Evolutionary conservation across 2,888 invertebrate species (phyloP).

Genomic region (Agonum fuliginosum): DNA sequence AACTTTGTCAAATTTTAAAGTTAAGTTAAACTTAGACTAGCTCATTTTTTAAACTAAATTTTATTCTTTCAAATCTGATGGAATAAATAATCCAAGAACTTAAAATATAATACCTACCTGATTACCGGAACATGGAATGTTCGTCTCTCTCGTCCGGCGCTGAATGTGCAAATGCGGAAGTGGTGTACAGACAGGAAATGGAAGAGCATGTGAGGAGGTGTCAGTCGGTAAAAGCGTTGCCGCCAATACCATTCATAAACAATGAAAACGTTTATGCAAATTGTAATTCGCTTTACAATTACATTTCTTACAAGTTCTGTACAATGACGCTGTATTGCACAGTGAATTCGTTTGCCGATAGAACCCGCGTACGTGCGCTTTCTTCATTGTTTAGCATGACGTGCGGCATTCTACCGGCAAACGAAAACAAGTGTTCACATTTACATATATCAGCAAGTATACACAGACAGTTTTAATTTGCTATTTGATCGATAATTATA

Average conservation of each 20-base stretch:
- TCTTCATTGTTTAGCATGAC: conserved; percentile 1
- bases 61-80: too few species aligned
- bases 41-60: too few species aligned
- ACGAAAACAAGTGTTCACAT: conserved; percentile 47
- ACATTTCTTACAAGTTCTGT: conserved; percentile 63
- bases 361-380: conserved; percentile 8
- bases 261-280: conserved; percentile 66
- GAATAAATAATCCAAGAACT: too few species aligned
- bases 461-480: conserved; percentile 50
- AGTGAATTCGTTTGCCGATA: conserved; percentile 48
- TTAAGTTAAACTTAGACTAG: too few species aligned
- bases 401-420: conserved; percentile 40
- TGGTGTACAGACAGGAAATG: conserved; percentile 20
- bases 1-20: too few species aligned
- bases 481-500: conserved; percentile 45
- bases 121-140: conserved; percentile 16
- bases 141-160: not conserved
- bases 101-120: conserved; percentile 12
- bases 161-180: conserved; percentile 29
- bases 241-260: conserved; percentile 55
- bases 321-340: conserved; percentile 56
- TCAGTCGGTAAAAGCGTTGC: conserved; percentile 39
- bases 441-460: conserved; percentile 52
- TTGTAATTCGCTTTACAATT: conserved; percentile 67
- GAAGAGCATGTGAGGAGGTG: conserved; percentile 39